These are phyloP conservation scores for Antheraea yamamai DNA, from an alignment of 2,888 invertebrate genomes.

Conservation along the genomic window DNA sequence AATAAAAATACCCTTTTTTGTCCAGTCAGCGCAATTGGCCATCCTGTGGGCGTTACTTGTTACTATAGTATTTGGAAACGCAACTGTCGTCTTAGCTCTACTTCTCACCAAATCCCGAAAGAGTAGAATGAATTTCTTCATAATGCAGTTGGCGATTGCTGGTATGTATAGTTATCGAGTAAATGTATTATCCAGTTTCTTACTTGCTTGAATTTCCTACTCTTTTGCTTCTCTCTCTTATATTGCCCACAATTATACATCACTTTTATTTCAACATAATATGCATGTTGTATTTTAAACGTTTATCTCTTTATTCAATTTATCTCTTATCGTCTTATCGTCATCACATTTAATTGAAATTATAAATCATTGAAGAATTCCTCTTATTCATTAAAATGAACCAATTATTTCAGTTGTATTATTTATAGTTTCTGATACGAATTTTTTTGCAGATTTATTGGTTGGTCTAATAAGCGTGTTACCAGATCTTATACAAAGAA, in stretches of 20 bases:
- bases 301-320: not conserved
- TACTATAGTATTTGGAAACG: slow-evolving; percentile 93
- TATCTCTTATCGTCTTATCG: not conserved
- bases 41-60: slow-evolving; percentile 92
- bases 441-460: slow-evolving; percentile 86
- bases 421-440: not conserved
- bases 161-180: slow-evolving; percentile 80
- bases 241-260: not conserved
- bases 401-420: not conserved
- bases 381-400: no score
- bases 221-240: not conserved
- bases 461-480: slow-evolving; percentile 94
- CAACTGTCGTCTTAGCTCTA: slow-evolving; percentile 91
- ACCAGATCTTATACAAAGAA: slow-evolving; percentile 94
- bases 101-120: slow-evolving; percentile 91
- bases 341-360: not conserved
- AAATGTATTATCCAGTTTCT: not conserved
- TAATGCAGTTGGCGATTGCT: slow-evolving; percentile 95
- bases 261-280: not conserved
- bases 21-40: slow-evolving; percentile 92
- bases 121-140: slow-evolving; percentile 97
- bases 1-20: not conserved
- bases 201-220: not conserved
- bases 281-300: not conserved
- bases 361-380: no score